These are phyloP conservation scores for Arizona elegans DNA, from an alignment of 2,113 vertebrate species.

Conservation along the genomic window DNA sequence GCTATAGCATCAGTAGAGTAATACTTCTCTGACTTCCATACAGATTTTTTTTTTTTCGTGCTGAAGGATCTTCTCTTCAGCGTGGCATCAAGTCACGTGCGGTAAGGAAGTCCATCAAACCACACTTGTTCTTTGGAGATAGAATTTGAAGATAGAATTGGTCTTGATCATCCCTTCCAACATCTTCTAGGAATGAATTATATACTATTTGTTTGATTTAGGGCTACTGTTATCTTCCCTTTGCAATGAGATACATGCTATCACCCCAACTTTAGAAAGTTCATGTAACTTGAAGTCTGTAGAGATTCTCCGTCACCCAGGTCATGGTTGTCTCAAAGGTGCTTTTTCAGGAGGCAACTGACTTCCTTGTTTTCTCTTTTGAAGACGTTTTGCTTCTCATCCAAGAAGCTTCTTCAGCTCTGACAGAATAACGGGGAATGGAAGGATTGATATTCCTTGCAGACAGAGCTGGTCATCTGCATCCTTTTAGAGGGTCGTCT, in stretches of 20 bases:
- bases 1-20: slow-evolving; percentile 27
- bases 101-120: slow-evolving; percentile 20
- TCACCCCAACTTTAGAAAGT: not conserved
- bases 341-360: too few species aligned
- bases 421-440: too few species aligned
- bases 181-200: not conserved
- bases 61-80: slow-evolving; percentile 18
- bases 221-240: not conserved
- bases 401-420: too few species aligned
- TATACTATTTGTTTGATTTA: not conserved
- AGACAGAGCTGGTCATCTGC: too few species aligned
- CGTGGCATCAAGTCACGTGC: slow-evolving; percentile 39
- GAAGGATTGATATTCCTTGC: too few species aligned
- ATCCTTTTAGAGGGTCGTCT: too few species aligned
- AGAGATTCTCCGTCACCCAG: too few species aligned
- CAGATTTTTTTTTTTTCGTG: slow-evolving; percentile 47
- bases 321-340: too few species aligned
- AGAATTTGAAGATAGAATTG: slow-evolving; percentile 7
- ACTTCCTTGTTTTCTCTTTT: too few species aligned
- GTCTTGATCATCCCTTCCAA: not conserved
- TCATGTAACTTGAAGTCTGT: not conserved
- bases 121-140: not conserved
- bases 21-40: slow-evolving; percentile 48
- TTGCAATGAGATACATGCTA: not conserved
- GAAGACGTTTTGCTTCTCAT: too few species aligned